These are phyloP conservation scores for Cepphus grylle DNA, from an alignment of 2,113 vertebrate genomes.

Conservation along the genomic window DNA sequence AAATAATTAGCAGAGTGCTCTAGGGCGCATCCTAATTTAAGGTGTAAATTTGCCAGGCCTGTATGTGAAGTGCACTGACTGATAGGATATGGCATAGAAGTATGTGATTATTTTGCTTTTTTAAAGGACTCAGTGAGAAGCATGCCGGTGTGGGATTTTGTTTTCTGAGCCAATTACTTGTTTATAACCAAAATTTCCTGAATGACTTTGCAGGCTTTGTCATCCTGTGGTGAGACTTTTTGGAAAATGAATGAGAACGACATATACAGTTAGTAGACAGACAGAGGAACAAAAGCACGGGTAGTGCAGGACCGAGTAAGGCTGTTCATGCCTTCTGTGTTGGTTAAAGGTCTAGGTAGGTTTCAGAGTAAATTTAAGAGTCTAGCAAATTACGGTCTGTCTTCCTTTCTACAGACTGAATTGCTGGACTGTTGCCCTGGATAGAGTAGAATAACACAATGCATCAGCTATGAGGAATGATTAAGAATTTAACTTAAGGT, in stretches of 20 bases:
- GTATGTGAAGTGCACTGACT: background rate
- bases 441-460: background rate
- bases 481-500: background rate
- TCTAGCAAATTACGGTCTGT: background rate
- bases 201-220: background rate
- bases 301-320: background rate
- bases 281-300: background rate
- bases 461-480: background rate
- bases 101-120: background rate
- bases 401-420: background rate
- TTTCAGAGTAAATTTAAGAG: background rate
- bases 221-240: background rate
- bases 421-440: background rate
- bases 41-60: background rate
- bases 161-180: background rate
- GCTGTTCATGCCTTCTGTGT: background rate
- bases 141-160: background rate
- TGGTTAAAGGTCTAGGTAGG: background rate
- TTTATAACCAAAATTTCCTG: constrained; percentile 18
- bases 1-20: background rate
- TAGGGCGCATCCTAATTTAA: background rate
- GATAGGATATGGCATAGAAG: background rate
- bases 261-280: background rate
- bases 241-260: background rate
- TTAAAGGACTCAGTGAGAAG: background rate